Evolutionary conservation across 2,888 invertebrate genomes (phyloP).

Genomic region (Nomada ruficornis): DNA sequence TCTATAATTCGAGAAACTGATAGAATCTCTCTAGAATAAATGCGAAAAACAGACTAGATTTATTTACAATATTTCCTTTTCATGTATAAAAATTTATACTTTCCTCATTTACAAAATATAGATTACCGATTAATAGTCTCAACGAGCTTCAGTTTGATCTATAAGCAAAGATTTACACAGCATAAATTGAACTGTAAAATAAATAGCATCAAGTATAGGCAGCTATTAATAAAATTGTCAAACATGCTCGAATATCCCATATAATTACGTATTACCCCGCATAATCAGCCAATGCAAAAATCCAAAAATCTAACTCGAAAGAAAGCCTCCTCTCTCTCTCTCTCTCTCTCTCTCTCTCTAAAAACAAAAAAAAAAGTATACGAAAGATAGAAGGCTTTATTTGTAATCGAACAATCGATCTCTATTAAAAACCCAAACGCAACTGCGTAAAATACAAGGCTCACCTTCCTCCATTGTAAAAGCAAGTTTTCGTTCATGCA

Average conservation of each 20-base stretch:
- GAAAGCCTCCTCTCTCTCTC: neutral
- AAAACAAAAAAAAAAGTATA: neutral
- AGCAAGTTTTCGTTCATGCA: conserved; percentile 12
- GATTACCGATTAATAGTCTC: neutral
- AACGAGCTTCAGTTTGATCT: neutral
- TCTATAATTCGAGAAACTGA: neutral
- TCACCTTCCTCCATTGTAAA: conserved; percentile 49
- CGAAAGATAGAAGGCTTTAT: neutral
- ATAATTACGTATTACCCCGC: neutral
- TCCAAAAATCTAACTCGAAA: neutral
- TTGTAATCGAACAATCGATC: neutral
- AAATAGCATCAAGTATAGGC: neutral
- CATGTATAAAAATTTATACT: neutral
- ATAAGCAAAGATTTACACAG: neutral
- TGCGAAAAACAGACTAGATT: neutral
- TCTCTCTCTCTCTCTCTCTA: too few species aligned
- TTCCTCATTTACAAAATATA: neutral
- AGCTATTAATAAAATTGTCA: neutral
- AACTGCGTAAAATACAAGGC: conserved; percentile 30
- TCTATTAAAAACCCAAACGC: neutral
- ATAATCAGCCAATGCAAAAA: neutral
- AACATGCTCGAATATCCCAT: conserved; percentile 4
- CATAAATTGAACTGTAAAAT: conserved; percentile 8
- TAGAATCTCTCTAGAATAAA: neutral
- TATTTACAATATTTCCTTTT: conserved; percentile 7